Evolutionary conservation across 2,888 invertebrate species (phyloP), one percentile per base, ranked within the genome.

Genomic region (Nephrotoma guestfalica): DNA sequence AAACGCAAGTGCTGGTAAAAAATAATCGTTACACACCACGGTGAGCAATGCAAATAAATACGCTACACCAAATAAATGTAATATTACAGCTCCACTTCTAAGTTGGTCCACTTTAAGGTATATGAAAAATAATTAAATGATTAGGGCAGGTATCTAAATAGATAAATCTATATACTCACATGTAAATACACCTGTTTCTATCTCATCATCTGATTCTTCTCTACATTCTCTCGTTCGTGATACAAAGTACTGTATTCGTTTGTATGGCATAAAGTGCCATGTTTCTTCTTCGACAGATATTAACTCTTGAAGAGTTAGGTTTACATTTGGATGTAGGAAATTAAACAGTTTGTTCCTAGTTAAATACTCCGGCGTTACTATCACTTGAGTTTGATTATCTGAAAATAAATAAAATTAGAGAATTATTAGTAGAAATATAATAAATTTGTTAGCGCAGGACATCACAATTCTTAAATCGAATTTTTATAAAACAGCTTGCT

Each of bases 21-120:
- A 97, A 90, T 97, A 98, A 89, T 96, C 96, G 90, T 98, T 97
- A 91, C 98, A 98, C 4, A 98, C 95, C 85, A 97, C 94, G 0
- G 98, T 97, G 86, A 98, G 92, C 7, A 97, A 92, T 0, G 96
- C 93, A 90, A 98, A 98, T 88, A 97, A 94, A 90, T 98, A 98
- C 41, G 97, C 90, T 0, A 96, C 96, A 42, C 96, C 94, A 42
- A 97, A 88, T 0, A 94, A 91, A 90, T 97, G 97, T 1, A 97
- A 89, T 0, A 95, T 87, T n/a, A 97, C 93, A 0, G 95, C 97
- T 0, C 98, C 98, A 71, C 94, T 92, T n/a, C 93, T 92, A 57
- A 96, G 92, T 89, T 96, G 93, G 0, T 94, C 92, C 43, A 94
- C 93, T 90, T 93, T 92, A 30, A 30, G 2, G 2, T 30, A 30